Conservation (phyloP, 2,113 vertebrate species). For the Hippocampus abdominalis region DNA sequence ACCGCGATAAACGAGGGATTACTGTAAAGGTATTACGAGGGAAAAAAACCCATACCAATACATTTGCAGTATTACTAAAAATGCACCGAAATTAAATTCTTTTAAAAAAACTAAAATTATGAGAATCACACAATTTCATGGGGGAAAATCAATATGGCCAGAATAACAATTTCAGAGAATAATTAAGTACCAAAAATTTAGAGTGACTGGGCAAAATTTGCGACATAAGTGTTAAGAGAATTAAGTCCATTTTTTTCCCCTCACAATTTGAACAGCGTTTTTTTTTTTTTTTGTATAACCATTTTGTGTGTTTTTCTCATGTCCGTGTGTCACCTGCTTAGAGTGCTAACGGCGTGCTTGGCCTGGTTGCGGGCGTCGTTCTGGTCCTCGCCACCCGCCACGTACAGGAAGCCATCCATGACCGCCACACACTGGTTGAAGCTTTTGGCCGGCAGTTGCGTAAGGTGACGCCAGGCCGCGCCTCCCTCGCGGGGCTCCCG, state of each 20-base stretch:
- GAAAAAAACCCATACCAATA: too few species aligned
- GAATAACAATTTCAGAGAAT: too few species aligned
- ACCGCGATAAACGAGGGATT: too few species aligned
- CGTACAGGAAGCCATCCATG: constrained; percentile 84
- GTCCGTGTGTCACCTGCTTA: constrained; percentile 70
- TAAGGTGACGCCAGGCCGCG: constrained; percentile 77
- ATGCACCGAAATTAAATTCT: too few species aligned
- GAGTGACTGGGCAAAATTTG: too few species aligned
- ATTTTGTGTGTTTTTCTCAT: background rate
- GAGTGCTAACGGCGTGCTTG: constrained; percentile 79
- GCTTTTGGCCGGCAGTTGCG: constrained; percentile 80
- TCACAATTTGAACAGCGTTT: background rate
- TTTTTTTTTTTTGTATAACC: background rate
- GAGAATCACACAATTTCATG: too few species aligned
- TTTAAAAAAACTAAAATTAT: too few species aligned
- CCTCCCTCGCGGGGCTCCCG: constrained; percentile 74
- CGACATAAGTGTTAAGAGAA: too few species aligned
- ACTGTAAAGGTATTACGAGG: too few species aligned
- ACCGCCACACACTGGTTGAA: constrained; percentile 83
- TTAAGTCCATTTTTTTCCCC: background rate
- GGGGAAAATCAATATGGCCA: too few species aligned
- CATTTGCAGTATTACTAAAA: too few species aligned
- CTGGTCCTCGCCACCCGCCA: constrained; percentile 81
- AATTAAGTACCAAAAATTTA: too few species aligned
- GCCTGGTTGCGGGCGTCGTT: constrained; percentile 84